Conservation (phyloP, 2,888 invertebrate species). For the Melanotus villosus region DNA sequence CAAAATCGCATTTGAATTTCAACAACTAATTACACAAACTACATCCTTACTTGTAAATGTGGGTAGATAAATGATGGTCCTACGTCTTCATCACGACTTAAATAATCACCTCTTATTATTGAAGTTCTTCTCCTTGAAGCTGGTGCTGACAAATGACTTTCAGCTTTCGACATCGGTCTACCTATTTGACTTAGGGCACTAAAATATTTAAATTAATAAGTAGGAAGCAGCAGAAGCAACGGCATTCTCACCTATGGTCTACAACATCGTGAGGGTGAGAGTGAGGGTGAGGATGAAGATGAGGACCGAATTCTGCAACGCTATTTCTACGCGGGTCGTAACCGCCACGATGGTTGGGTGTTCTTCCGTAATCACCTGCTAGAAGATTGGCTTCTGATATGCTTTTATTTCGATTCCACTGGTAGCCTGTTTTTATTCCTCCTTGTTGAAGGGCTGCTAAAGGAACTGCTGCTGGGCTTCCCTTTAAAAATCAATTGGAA, state of each 20-base stretch:
- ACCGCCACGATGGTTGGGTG: constrained; percentile 59
- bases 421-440: constrained; percentile 70
- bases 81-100: constrained; percentile 72
- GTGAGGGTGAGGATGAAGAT: too few species aligned
- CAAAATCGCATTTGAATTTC: too few species aligned
- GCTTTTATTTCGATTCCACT: constrained; percentile 74
- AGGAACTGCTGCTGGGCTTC: constrained; percentile 66
- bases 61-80: constrained; percentile 72
- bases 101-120: constrained; percentile 73
- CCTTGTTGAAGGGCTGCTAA: constrained; percentile 80
- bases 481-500: too few species aligned
- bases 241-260: constrained; percentile 70
- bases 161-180: constrained; percentile 76
- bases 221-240: background rate
- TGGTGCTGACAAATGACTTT: constrained; percentile 75
- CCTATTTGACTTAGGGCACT: constrained; percentile 62
- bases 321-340: constrained; percentile 71
- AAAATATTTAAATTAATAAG: background rate
- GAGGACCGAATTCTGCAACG: constrained; percentile 72
- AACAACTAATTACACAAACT: background rate
- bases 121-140: constrained; percentile 71
- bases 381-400: constrained; percentile 91
- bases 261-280: too few species aligned
- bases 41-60: constrained; percentile 74
- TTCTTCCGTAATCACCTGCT: constrained; percentile 72